Evolutionary conservation across 2,113 vertebrate species (phyloP).

Genomic region (Trinectes maculatus): DNA sequence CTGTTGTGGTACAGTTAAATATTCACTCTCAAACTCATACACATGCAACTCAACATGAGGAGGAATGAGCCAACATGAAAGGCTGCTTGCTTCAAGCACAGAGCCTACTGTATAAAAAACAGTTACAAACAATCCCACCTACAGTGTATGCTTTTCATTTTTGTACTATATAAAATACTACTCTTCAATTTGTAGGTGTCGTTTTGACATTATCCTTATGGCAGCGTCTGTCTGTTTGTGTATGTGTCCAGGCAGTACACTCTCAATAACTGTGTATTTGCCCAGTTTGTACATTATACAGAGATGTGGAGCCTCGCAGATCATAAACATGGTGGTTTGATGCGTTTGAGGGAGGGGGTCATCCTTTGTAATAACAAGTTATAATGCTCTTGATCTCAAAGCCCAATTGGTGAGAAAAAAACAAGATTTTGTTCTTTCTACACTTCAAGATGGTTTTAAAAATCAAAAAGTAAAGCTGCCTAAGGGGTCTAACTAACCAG

Average conservation of each 20-base stretch:
- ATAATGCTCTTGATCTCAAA: constrained; percentile 89
- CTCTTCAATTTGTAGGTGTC: too few species aligned
- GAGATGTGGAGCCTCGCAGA: constrained; percentile 84
- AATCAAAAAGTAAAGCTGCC: constrained; percentile 89
- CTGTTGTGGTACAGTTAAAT: not conserved
- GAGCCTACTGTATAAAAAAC: too few species aligned
- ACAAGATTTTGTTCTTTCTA: constrained; percentile 23
- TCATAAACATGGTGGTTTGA: constrained; percentile 78
- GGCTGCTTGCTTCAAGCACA: too few species aligned
- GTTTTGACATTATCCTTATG: too few species aligned
- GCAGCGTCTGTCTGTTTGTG: too few species aligned
- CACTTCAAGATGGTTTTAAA: constrained; percentile 48
- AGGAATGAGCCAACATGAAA: not conserved
- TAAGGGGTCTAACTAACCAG: constrained; percentile 76
- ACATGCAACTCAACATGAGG: too few species aligned
- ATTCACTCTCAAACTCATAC: too few species aligned
- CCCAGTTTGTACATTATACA: constrained; percentile 77
- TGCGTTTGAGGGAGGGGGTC: constrained; percentile 88
- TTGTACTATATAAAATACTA: too few species aligned
- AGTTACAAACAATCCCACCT: too few species aligned
- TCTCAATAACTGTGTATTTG: constrained; percentile 49
- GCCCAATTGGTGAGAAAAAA: constrained; percentile 80
- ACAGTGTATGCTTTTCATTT: too few species aligned
- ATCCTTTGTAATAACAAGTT: constrained; percentile 90
- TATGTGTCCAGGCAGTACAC: constrained; percentile 27